A percentile compares a stretch with the other conserved stretches of the same genome.
phyloP scores from a whole-genome alignment of 2,797 vertebrate species.

The Phylloscopus collybita region DNA sequence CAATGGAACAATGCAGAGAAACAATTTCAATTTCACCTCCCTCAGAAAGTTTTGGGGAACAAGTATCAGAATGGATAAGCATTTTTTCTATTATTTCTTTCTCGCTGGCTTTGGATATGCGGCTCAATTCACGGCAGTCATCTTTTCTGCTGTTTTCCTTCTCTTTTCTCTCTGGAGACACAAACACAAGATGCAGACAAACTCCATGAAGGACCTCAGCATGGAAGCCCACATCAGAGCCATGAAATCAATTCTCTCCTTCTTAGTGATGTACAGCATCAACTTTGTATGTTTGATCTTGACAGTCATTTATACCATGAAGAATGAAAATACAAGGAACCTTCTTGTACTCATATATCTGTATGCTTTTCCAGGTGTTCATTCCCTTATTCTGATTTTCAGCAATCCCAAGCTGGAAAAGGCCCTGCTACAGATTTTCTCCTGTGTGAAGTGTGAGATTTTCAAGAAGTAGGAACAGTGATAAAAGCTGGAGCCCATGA shows the following conservation, averaged over 20 bases:
- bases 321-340: rapidly evolving
- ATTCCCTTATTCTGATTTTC: conserved; percentile 9
- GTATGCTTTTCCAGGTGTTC: neutral
- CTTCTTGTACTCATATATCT: rapidly evolving
- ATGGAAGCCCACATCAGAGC: conserved; percentile 47
- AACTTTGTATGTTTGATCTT: neutral
- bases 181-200: neutral
- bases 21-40: rapidly evolving
- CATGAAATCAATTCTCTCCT: conserved; percentile 44
- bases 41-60: rapidly evolving
- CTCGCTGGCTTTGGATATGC: rapidly evolving
- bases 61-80: rapidly evolving
- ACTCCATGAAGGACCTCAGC: neutral
- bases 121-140: neutral
- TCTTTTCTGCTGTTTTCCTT: neutral
- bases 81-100: rapidly evolving
- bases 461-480: neutral
- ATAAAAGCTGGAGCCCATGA: rapidly evolving
- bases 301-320: rapidly evolving
- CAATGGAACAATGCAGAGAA: rapidly evolving
- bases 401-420: conserved; percentile 2
- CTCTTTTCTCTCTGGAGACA: conserved; percentile 69
- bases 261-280: neutral
- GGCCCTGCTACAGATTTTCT: neutral
- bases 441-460: neutral